These are phyloP conservation scores for Ganaspis brasiliensis DNA, from an alignment of 2,888 invertebrate genomes.

Conservation along the genomic window DNA sequence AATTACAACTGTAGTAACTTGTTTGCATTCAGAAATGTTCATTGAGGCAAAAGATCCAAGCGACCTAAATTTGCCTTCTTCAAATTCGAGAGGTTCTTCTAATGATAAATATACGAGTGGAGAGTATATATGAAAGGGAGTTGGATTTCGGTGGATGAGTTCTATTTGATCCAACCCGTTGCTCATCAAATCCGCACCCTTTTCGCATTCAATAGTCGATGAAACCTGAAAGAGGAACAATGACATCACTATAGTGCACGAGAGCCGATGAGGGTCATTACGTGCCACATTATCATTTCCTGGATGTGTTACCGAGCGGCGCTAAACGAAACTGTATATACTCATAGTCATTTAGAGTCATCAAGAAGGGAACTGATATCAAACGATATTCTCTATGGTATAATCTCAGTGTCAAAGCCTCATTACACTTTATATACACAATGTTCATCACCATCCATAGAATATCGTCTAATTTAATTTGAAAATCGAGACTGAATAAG, in stretches of 20 bases:
- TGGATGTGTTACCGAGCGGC: slow-evolving; percentile 13
- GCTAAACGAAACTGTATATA: slow-evolving; percentile 4
- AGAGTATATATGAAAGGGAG: slow-evolving; percentile 1
- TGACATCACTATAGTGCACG: slow-evolving; percentile 26
- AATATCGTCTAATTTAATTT: background rate
- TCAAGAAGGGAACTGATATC: slow-evolving; percentile 16
- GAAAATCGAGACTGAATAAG: background rate
- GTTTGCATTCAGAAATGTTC: background rate
- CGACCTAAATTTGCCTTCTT: background rate
- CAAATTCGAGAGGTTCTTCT: background rate
- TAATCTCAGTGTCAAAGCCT: background rate
- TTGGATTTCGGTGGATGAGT: background rate
- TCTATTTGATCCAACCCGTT: background rate
- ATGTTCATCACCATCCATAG: background rate
- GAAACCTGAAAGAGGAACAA: slow-evolving; percentile 33
- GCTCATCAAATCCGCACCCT: slow-evolving; percentile 13
- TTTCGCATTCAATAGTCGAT: slow-evolving; percentile 21
- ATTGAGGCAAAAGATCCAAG: background rate
- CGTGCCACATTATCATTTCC: slow-evolving; percentile 30
- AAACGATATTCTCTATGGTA: slow-evolving; percentile 4
- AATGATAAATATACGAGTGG: background rate
- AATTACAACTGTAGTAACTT: too few species aligned
- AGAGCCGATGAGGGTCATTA: slow-evolving; percentile 17
- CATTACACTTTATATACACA: background rate
- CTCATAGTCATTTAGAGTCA: slow-evolving; percentile 15